Evolutionary conservation across 2,888 invertebrate species (phyloP), one percentile per base, ranked within the genome.

Genomic region (Dexiosoma caninum): DNA sequence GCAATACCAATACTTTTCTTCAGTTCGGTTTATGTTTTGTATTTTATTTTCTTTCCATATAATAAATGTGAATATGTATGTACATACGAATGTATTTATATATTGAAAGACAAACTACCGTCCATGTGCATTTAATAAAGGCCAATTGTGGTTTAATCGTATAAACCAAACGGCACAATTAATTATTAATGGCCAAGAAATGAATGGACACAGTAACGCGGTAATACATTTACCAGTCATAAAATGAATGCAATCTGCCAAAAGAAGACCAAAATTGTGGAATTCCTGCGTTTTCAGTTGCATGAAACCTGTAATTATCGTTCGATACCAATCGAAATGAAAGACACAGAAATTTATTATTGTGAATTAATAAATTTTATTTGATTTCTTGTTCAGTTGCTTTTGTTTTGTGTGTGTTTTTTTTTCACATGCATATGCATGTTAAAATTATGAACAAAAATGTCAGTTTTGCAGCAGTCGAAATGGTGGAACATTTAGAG

Each of bases 311-410:
- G 85, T 89, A 90, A 89, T 89, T 89, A 89, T 88, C 87, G 86
- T 85, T 89, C 88, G 90, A 88, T 90, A 89, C 89, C 87, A 90
- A 89, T 90, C 89, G 80, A 89, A 90, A 89, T 88, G 88, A 88
- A 87, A 89, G 90, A 90, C 89, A 89, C 87, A 88, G 30, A 87
- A 89, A 89, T 89, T 88, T 89, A 89, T 89, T 89, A 89, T 89
- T 89, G 86, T 85, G 88, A 87, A 88, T 88, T 88, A 88, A 88
- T 88, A 88, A 88, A 87, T 88, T 88, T 87, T 86, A 72, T 70
- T 80, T 64, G 69, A 72, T 53, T 84, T 83, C 77, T 84, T 83
- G 64, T 57, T 81, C 62, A 16, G 21, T 46, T 62, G 7, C 14
- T 12, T n/a, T 32, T 62, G 19, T 42, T 62, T 44, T 46, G n/a